Evolutionary conservation across 2,113 vertebrate genomes (phyloP), one percentile per base, ranked within the genome.

Genomic region (Nesoenas mayeri): DNA sequence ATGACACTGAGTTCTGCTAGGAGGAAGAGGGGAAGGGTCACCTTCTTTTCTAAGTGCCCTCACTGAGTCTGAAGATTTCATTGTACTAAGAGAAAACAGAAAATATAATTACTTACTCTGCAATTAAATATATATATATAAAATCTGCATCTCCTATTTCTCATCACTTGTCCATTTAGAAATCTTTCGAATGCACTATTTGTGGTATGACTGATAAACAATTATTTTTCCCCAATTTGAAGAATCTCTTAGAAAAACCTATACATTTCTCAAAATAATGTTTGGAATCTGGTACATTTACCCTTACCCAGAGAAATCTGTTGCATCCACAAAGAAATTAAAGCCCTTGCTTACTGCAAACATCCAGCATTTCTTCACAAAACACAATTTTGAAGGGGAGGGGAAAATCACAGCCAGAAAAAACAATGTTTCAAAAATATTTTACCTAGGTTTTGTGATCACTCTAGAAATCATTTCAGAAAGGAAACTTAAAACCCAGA

Each of bases 81-180:
- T 21, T 95, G 78, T 56, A 90, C 70, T 25, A 91, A 53, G 20
- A 88, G 54, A 84, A 85, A 96, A 85, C 17, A 91, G 77, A 81
- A 93, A 61, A 84, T 15, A 25, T 1, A 57, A 36, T 53, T 70
- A 34, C n/a, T 38, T 81, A 28, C 16, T 21, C 73, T 18, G 44
- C 38, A 66, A 64, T 28, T 42, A 44, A 51, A 51, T 25, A 51
- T 50, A 21, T 6, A 93, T 44, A 47, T 47, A 29, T 9, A 8
- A 57, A 42, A 50, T 17, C 54, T 28, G 18, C 32, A 58, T 50
- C 34, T 40, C 32, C 28, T 58, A 38, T 54, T 61, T 38, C 22
- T 61, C 82, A 81, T 47, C 20, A 10, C 3, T 18, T 75, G 31
- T 20, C 64, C 79, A 77, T 70, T 88, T 29, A 65, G 56, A 44